Evolutionary conservation across 2,888 invertebrate genomes (phyloP).

Genomic region (Prenolepis imparis): DNA sequence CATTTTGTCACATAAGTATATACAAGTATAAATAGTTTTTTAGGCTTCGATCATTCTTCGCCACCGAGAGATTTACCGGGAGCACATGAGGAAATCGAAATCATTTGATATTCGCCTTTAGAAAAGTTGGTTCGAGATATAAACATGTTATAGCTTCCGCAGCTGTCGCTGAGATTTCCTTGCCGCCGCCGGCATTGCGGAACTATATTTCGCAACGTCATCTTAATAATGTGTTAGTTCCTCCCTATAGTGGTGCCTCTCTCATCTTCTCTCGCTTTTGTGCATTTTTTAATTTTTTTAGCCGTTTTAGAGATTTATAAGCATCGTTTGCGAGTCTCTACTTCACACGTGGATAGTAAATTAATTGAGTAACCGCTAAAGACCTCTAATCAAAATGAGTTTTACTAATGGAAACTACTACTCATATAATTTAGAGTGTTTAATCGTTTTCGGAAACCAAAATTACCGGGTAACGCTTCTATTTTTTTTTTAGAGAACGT

Average conservation of each 20-base stretch:
- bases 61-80: not conserved
- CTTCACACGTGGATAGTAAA: not conserved
- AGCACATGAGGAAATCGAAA: constrained; percentile 47
- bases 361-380: not conserved
- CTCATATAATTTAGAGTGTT: not conserved
- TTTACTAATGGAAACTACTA: not conserved
- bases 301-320: constrained; percentile 28
- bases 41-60: not conserved
- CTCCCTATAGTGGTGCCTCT: not conserved
- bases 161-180: constrained; percentile 46
- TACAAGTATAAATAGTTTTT: not conserved
- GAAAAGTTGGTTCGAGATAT: constrained; percentile 48
- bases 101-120: constrained; percentile 36
- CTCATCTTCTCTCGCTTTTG: not conserved
- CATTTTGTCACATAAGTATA: not conserved
- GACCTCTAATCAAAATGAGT: constrained; percentile 1
- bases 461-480: not conserved
- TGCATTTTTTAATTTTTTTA: constrained; percentile 16
- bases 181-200: constrained; percentile 20
- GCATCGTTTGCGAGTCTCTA: not conserved
- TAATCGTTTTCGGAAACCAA: not conserved
- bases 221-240: constrained; percentile 40
- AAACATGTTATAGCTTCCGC: constrained; percentile 48
- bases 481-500: not conserved
- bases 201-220: constrained; percentile 47